Percentiles rank a stretch among this genome's conserved stretches.
Evolutionary conservation across 2,888 invertebrate species (phyloP).

Genomic region (Phengaris alcon): DNA sequence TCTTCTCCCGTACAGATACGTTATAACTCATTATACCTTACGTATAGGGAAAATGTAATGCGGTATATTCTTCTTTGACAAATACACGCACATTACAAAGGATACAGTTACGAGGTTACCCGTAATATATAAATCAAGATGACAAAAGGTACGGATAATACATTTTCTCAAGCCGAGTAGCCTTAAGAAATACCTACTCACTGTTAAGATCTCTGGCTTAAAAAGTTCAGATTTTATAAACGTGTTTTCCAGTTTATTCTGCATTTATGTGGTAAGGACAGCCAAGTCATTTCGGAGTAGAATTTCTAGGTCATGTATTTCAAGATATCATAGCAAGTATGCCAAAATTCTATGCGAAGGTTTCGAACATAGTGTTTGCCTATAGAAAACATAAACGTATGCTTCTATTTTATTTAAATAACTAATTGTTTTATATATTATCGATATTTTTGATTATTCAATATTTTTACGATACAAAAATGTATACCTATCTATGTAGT

Average conservation of each 20-base stretch:
- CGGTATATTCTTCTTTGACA: not conserved
- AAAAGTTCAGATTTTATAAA: not conserved
- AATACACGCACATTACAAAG: slow-evolving; percentile 4
- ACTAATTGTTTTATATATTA: too few relatives aligned
- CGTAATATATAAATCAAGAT: slow-evolving; percentile 17
- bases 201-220: not conserved
- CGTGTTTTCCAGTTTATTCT: not conserved
- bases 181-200: not conserved
- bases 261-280: not conserved
- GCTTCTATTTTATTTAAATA: too few relatives aligned
- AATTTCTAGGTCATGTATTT: not conserved
- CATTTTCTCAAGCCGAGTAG: not conserved
- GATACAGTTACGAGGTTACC: not conserved
- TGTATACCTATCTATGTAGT: too few relatives aligned
- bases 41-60: not conserved
- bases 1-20: too few relatives aligned
- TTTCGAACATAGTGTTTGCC: too few relatives aligned
- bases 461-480: too few relatives aligned
- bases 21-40: too few relatives aligned
- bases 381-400: too few relatives aligned
- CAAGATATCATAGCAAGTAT: not conserved
- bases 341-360: too few relatives aligned
- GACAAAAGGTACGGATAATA: slow-evolving; percentile 10
- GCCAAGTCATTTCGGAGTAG: not conserved
- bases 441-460: too few relatives aligned